Evolutionary conservation across 2,888 invertebrate genomes (phyloP).

Genomic region (Nephrotoma guestfalica): DNA sequence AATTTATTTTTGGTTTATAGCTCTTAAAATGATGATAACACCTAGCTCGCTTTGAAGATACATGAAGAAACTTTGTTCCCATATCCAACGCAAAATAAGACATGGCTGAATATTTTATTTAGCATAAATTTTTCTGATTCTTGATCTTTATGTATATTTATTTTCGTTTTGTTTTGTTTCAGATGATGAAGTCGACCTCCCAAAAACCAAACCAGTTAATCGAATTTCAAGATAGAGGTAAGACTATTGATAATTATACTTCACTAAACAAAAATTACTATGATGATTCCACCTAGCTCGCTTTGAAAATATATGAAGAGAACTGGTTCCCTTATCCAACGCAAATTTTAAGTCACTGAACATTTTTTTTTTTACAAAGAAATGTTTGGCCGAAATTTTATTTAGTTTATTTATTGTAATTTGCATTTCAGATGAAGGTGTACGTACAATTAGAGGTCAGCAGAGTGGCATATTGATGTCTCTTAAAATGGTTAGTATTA

Average conservation of each 20-base stretch:
- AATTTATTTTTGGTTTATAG: too few relatives aligned
- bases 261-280: neutral
- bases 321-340: conserved; percentile 16
- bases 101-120: too few relatives aligned
- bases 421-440: too few relatives aligned
- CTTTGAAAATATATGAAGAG: conserved; percentile 21
- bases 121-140: too few relatives aligned
- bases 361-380: neutral
- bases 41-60: conserved; percentile 18
- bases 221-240: neutral
- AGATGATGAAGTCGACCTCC: too few relatives aligned
- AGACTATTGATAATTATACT: neutral
- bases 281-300: conserved; percentile 22
- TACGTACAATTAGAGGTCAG: too few relatives aligned
- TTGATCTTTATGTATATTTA: too few relatives aligned
- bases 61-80: conserved; percentile 14
- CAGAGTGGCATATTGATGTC: too few relatives aligned
- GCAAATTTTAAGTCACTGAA: conserved; percentile 5
- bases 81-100: conserved; percentile 12
- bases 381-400: too few relatives aligned
- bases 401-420: neutral
- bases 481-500: too few relatives aligned
- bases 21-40: conserved; percentile 8
- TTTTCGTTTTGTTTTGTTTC: too few relatives aligned
- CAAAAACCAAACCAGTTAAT: too few relatives aligned